Evolutionary conservation across 2,113 vertebrate species (phyloP).

Genomic region (Scopus umbretta): DNA sequence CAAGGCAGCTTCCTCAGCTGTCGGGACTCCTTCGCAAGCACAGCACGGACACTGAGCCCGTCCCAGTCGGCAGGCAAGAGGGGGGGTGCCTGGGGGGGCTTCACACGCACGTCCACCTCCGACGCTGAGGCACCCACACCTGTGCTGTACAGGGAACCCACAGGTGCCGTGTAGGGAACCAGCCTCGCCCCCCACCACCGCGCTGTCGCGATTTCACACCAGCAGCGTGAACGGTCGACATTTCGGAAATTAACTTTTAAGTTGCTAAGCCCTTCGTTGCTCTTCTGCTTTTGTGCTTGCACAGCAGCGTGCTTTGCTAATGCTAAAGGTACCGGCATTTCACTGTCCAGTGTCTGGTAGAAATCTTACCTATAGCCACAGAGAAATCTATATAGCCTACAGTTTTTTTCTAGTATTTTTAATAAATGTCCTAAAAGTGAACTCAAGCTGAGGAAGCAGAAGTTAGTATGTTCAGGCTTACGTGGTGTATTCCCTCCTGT

Average conservation of each 20-base stretch:
- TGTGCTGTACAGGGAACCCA: background rate
- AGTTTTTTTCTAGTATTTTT: background rate
- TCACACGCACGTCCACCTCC: rapidly evolving
- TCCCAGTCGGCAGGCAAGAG: background rate
- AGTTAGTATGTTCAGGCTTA: background rate
- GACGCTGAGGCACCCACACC: rapidly evolving
- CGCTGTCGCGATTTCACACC: background rate
- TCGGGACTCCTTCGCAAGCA: background rate
- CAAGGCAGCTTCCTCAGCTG: background rate
- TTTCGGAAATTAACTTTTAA: background rate
- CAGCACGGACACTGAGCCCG: no score
- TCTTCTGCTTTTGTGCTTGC: background rate
- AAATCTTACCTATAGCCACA: background rate
- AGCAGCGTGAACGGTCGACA: background rate
- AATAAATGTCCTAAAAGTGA: background rate
- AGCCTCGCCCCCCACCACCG: background rate
- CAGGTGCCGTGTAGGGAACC: background rate
- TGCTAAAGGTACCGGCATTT: background rate
- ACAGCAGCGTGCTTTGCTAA: background rate
- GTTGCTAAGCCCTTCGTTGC: background rate
- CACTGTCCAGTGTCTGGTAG: background rate
- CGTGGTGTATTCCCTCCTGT: background rate
- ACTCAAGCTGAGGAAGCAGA: background rate
- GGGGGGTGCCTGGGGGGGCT: no score
- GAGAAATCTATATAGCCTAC: background rate